A percentile compares a stretch with the other conserved stretches of the same genome.
Conservation (phyloP, 2,888 invertebrate genomes). For the Eupithecia pulchellata region DNA sequence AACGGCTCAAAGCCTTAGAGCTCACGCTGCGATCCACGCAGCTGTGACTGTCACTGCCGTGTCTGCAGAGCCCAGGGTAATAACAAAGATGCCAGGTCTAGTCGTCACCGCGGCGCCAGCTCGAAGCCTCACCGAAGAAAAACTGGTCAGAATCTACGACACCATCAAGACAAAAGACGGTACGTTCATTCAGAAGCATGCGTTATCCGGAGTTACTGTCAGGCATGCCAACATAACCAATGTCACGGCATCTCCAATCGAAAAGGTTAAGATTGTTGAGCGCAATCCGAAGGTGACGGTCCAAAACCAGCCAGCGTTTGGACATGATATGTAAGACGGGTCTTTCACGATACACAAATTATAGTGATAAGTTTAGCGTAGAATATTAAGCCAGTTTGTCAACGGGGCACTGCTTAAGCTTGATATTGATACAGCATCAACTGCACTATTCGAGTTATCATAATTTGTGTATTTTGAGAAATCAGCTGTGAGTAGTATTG, state of each 20-base stretch:
- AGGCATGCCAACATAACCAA: slow-evolving; percentile 45
- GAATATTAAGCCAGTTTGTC: not conserved
- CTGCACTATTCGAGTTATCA: not conserved
- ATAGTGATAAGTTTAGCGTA: not conserved
- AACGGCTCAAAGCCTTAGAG: slow-evolving; percentile 91
- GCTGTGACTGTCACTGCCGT: slow-evolving; percentile 34
- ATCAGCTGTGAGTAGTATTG: slow-evolving; percentile 10
- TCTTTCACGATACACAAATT: slow-evolving; percentile 14
- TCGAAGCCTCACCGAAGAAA: slow-evolving; percentile 58
- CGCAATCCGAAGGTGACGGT: slow-evolving; percentile 70
- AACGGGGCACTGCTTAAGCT: not conserved
- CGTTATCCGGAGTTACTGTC: slow-evolving; percentile 50
- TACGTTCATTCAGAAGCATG: slow-evolving; percentile 75
- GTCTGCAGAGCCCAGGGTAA: not conserved
- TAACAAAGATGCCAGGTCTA: slow-evolving; percentile 63
- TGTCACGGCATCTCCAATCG: slow-evolving; percentile 50
- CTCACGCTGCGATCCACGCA: slow-evolving; percentile 81
- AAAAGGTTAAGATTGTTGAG: slow-evolving; percentile 70
- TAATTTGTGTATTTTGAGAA: slow-evolving; percentile 17
- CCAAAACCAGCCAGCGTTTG: slow-evolving; percentile 57
- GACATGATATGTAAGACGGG: slow-evolving; percentile 46
- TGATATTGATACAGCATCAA: not conserved
- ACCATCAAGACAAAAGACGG: slow-evolving; percentile 67
- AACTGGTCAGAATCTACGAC: slow-evolving; percentile 78
- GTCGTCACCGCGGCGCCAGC: slow-evolving; percentile 78